phyloP scores from a whole-genome alignment of 2,113 vertebrate genomes.

The Microcebus murinus region DNA sequence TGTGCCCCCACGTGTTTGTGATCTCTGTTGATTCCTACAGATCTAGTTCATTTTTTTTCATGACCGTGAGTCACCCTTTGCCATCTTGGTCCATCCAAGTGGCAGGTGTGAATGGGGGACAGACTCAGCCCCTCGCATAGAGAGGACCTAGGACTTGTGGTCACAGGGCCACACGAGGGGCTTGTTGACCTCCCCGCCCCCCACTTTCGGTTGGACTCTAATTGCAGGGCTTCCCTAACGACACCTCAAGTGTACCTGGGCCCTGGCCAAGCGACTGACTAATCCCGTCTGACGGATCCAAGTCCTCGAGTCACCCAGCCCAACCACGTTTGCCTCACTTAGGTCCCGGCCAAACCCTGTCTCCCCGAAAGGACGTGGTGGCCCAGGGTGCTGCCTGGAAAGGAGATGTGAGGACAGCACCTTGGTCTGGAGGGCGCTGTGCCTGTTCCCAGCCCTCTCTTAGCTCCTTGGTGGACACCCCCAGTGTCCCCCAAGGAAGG shows the following conservation, averaged over 20 bases:
- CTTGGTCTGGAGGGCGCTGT: not conserved
- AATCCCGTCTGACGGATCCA: not conserved
- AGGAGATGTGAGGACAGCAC: rapidly evolving
- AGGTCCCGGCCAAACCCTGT: not conserved
- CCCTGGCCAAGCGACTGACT: not conserved
- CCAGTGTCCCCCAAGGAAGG: too few relatives aligned
- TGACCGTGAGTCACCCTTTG: not conserved
- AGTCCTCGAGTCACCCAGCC: not conserved
- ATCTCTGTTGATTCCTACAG: not conserved
- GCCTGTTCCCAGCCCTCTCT: not conserved
- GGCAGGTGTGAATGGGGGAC: not conserved
- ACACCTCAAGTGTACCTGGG: not conserved
- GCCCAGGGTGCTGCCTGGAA: not conserved
- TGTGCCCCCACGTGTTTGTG: too few relatives aligned
- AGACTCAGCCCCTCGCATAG: rapidly evolving
- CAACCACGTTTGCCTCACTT: not conserved
- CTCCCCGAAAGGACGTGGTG: not conserved
- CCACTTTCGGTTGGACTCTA: not conserved
- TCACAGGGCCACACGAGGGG: not conserved
- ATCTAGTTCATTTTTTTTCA: not conserved
- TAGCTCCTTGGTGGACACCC: not conserved
- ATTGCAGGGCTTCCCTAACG: not conserved
- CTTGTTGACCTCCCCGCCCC: not conserved
- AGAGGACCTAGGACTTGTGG: not conserved
- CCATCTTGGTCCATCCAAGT: not conserved